Base-by-base conservation (phyloP, 2,888 invertebrate species). In the Holacanthella duospinosa region DNA sequence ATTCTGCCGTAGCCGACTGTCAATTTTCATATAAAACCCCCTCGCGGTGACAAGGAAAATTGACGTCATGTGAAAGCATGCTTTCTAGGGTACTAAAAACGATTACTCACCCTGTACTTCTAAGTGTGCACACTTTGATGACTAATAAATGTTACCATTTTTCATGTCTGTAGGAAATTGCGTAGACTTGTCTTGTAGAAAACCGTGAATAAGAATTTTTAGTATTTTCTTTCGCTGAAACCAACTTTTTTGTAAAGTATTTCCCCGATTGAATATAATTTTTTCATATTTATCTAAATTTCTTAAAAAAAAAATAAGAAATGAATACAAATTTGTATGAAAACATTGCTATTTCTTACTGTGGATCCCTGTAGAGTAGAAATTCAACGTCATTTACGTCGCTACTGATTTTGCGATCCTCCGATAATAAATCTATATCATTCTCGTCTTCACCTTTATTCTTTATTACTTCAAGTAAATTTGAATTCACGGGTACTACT, bases 131-230 rank as follows among this genome's bases (percentile, higher is more conserved):
- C 36, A 36, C n/a, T n/a, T n/a, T n/a, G n/a, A 36, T 36, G 6
- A 16, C 36, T 36, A 36, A 16, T 9, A 36, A 9, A 9, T 6
- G 6, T 36, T 61, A 68, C 68, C 66, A 64, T 68, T 64, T 61
- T 68, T 69, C 21, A 67, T 66, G 25, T 66, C 12, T 19, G 66
- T 67, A 12, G 69, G 69, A 43, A 67, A 69, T 24, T 62, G 60
- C 27, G 60, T 65, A 3, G 68, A 62, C 43, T 60, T 67, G 53
- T 69, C 66, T 58, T 66, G 65, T 64, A 64, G 66, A 61, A 66
- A 69, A 26, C 67, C 69, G 61, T 67, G 69, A 60, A 69, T 69
- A 16, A 69, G 55, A n/a, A 69, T 48, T n/a, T 48, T 48, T 21
- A 48, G 12, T 48, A 21, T 48, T 9, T 21, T 9, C 4, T 48